Base-by-base conservation (phyloP, 2,113 vertebrate genomes). In the Megaceryle torquata region DNA sequence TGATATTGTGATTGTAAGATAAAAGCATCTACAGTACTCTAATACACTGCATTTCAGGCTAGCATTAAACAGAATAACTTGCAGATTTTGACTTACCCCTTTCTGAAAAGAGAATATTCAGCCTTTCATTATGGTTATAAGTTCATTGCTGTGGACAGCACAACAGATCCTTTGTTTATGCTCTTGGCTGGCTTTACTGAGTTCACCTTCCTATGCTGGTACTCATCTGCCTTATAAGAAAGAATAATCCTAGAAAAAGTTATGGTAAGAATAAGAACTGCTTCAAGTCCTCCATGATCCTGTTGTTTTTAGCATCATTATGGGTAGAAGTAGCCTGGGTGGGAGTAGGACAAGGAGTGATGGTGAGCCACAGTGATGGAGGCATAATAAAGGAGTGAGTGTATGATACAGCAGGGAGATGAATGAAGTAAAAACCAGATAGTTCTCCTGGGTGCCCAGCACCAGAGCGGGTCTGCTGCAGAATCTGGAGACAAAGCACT, bases 101-200 rank as follows among this genome's bases (percentile, higher is more conserved):
- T 88, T 39, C 83, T 94, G 74, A 86, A 86, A 88, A 91, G 88
- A 90, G 63, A 83, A 31, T 13, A 82, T 83, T 82, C 78, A 86
- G 76, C 51, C 31, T 89, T 92, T 95, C 64, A 65, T 70, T 94
- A 92, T 19, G 51, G 57, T 39, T 89, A 1, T 24, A 89, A 94
- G 64, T 43, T 95, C 85, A 74, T 11, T 87, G 92, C 63, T 95
- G 70, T 50, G 33, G 88, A 84, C 53, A 89, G 82, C 92, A 89
- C 39, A 94, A 82, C 68, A 91, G 71, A 61, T 93, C 77, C 76
- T 90, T 81, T 94, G 24, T 54, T 85, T 96, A 56, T 76, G 50
- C 88, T 69, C 41, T 33, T 78, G 70, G 53, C 56, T 92, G 90
- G 61, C 74, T 94, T 35, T 81, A 86, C 35, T 50, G 72, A 82